A percentile compares a stretch with the other conserved stretches of the same genome.
Conservation (phyloP, 2,888 invertebrate genomes). For the Tinea pellionella region DNA sequence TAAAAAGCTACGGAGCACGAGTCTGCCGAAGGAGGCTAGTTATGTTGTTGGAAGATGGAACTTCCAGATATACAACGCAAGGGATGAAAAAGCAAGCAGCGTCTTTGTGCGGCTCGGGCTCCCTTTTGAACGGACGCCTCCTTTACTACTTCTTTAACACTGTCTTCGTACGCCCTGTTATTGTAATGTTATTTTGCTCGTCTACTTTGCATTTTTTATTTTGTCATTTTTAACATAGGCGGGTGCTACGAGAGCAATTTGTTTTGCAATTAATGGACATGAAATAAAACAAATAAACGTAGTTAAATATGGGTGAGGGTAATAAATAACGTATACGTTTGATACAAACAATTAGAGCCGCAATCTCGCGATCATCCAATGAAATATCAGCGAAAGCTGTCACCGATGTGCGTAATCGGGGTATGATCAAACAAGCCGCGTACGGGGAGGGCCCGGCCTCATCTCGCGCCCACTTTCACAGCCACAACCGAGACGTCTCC, state of each 20-base stretch:
- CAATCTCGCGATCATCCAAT: conserved; percentile 19
- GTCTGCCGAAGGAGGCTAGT: conserved; percentile 18
- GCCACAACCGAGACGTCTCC: conserved; percentile 37
- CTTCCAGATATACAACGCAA: conserved; percentile 44
- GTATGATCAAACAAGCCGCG: conserved; percentile 49
- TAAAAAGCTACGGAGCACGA: conserved; percentile 35
- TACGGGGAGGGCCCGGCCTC: conserved; percentile 26
- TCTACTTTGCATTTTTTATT: too few relatives aligned
- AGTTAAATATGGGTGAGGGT: neutral
- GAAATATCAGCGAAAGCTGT: conserved; percentile 30
- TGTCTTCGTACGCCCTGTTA: too few relatives aligned
- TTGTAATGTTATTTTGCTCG: too few relatives aligned
- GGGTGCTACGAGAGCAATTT: too few relatives aligned
- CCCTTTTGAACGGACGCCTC: too few relatives aligned
- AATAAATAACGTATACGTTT: neutral
- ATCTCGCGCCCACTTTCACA: conserved; percentile 18
- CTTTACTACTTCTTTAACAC: too few relatives aligned
- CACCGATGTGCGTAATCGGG: conserved; percentile 38
- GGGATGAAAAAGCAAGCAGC: conserved; percentile 30
- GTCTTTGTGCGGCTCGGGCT: neutral
- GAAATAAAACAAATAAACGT: neutral
- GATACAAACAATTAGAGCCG: conserved; percentile 12
- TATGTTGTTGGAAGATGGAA: conserved; percentile 45
- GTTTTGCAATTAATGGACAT: too few relatives aligned
- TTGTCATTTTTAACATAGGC: too few relatives aligned